phyloP scores from a whole-genome alignment of 2,797 vertebrate genomes.

The Darevskia mixta region DNA sequence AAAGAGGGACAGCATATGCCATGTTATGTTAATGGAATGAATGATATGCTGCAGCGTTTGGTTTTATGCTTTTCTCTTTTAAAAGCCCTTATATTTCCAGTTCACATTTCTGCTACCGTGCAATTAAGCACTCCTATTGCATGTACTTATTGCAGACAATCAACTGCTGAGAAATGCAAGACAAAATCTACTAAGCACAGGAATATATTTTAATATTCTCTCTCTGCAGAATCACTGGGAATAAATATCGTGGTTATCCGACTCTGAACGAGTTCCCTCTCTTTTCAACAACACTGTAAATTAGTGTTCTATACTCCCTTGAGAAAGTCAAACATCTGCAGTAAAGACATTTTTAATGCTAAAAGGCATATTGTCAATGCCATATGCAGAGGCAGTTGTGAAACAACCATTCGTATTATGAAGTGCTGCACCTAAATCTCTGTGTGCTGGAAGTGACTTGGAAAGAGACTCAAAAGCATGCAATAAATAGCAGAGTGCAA shows the following conservation, averaged over 20 bases:
- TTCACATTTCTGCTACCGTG: not conserved
- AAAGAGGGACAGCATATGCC: not conserved
- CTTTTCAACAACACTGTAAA: not conserved
- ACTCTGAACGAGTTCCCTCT: not conserved
- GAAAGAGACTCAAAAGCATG: not conserved
- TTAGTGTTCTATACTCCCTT: not conserved
- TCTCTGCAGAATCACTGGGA: not conserved
- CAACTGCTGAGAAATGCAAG: not conserved
- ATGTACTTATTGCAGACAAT: not conserved
- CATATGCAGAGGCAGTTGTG: not conserved
- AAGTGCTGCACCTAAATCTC: slow-evolving; percentile 4
- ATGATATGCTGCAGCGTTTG: not conserved
- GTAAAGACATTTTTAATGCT: slow-evolving; percentile 16
- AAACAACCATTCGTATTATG: not conserved
- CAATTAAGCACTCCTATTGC: not conserved
- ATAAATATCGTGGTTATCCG: not conserved
- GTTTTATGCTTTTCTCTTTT: not conserved
- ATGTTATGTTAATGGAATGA: not conserved
- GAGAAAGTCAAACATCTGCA: slow-evolving; percentile 1
- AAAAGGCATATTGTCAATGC: slow-evolving; percentile 1
- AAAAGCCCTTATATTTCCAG: not conserved
- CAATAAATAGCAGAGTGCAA: slow-evolving; percentile 5
- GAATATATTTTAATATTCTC: not conserved
- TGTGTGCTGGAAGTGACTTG: not conserved
- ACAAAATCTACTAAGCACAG: not conserved